A percentile compares a stretch with the other conserved stretches of the same genome.
Evolutionary conservation across 2,797 vertebrate genomes (phyloP).

Genomic region (Bradypodion pumilum): DNA sequence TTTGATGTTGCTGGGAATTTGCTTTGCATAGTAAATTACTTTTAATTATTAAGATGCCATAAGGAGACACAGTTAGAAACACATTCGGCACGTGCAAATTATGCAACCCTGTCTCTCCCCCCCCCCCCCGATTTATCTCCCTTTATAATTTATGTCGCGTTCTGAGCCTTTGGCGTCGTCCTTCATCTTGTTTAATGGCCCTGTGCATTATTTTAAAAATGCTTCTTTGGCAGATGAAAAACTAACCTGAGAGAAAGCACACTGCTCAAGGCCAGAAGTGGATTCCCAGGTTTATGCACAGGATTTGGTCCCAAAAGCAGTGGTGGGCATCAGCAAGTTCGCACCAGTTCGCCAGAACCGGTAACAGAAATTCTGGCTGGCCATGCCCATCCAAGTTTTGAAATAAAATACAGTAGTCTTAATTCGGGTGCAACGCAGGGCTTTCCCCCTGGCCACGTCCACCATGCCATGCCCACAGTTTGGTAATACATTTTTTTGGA

Average conservation of each 20-base stretch:
- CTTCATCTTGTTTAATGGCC: neutral
- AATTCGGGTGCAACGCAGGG: too few species aligned
- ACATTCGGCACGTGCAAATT: neutral
- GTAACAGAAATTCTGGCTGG: too few species aligned
- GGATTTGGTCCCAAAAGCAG: too few species aligned
- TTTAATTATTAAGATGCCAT: constrained; percentile 37
- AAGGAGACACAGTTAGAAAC: constrained; percentile 12
- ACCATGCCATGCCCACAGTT: too few species aligned
- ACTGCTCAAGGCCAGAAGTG: neutral
- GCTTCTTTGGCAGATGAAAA: neutral
- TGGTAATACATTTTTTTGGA: too few species aligned
- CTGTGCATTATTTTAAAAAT: neutral
- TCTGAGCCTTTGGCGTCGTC: neutral
- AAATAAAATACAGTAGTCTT: too few species aligned
- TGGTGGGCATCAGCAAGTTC: too few species aligned
- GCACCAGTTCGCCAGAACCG: too few species aligned
- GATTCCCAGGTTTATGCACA: neutral
- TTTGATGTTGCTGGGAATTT: constrained; percentile 45
- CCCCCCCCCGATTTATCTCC: constrained; percentile 1
- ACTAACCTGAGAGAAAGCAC: neutral
- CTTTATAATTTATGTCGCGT: neutral
- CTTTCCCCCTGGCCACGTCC: too few species aligned
- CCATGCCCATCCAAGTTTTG: too few species aligned
- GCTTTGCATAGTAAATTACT: constrained; percentile 21
- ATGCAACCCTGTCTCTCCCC: constrained; percentile 13